Evolutionary conservation across 2,113 vertebrate genomes (phyloP), one percentile per base, ranked within the genome.

Genomic region (Neomonachus schauinslandi): DNA sequence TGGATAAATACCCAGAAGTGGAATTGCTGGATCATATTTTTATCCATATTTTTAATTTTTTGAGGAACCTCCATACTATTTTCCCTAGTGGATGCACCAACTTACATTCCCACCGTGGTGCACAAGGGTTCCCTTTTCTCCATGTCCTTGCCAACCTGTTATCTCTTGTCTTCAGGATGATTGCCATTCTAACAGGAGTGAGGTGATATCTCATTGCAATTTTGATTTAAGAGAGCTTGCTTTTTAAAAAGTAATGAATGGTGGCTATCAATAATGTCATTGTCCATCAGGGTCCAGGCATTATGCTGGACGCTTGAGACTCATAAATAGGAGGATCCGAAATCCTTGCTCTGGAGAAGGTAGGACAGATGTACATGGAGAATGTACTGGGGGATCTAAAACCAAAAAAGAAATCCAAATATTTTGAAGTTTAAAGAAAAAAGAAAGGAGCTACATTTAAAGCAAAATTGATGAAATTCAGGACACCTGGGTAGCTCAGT

Each of bases 391-490:
- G 16, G 33, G 15, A 13, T 72, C 92, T 39, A 53, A 90, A 94
- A 51, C 15, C 18, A 36, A 84, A 91, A 53, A 85, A 85, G 55
- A 88, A 95, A 79, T 61, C 3, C 13, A 83, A 74, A 65, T 95
- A 87, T 74, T 81, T 80, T 89, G 21, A 93, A 90, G n/a, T 92
- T 71, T 57, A 88, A 86, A 85, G 57, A 77, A 94, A 76, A 87
- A 72, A 83, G 63, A 94, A 63, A 49, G 42, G 76, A 94, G 53
- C 19, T 71, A 49, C 57, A n/a, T 80, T 77, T 36, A 77, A 94
- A 92, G 55, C 39, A 94, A 92, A 93, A 83, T 39, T 51, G 57
- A 95, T 90, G 89, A 89, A 63, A 95, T 83, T 83, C 19, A 57
- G 16, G 53, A 55, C 5, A 14, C 16, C 53, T 55, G 53, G 53